Conservation (phyloP, 1,140 invertebrate species). For the Cyrtorhinus lividipennis region DNA sequence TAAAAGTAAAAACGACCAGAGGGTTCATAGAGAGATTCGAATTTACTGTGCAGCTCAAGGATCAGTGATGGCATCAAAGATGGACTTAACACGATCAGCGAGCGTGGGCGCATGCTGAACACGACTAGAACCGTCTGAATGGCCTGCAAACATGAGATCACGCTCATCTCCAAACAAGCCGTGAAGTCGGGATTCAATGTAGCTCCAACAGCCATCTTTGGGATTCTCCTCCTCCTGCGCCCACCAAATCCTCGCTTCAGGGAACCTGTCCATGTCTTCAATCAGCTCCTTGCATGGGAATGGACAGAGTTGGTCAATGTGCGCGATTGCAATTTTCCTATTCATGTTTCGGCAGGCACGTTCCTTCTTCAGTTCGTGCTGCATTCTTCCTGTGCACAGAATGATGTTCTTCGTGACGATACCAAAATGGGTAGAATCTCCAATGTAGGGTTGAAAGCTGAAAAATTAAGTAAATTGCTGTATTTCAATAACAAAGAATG, state of each 20-base stretch:
- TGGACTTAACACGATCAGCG: too few relatives aligned
- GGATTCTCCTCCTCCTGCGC: constrained; percentile 81
- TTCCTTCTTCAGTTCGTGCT: constrained; percentile 60
- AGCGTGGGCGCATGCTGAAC: too few relatives aligned
- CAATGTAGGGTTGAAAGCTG: constrained; percentile 2
- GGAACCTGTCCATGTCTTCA: constrained; percentile 53
- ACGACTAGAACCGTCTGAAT: too few relatives aligned
- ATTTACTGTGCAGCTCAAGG: too few relatives aligned
- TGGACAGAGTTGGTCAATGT: constrained; percentile 69
- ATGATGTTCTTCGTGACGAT: constrained; percentile 48
- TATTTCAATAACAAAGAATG: too few relatives aligned
- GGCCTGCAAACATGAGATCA: not conserved
- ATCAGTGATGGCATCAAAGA: too few relatives aligned
- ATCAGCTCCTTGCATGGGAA: constrained; percentile 71
- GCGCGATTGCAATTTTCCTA: constrained; percentile 53
- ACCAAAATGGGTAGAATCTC: not conserved
- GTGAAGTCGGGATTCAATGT: constrained; percentile 35
- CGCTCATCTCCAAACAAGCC: not conserved
- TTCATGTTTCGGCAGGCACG: constrained; percentile 48
- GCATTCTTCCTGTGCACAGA: constrained; percentile 70
- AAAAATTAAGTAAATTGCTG: too few relatives aligned
- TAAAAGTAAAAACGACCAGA: too few relatives aligned
- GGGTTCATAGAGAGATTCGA: too few relatives aligned
- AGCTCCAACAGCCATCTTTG: constrained; percentile 63
- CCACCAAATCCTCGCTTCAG: constrained; percentile 54